phyloP scores from a whole-genome alignment of 2,113 vertebrate genomes.

The Lepisosteus osseus region DNA sequence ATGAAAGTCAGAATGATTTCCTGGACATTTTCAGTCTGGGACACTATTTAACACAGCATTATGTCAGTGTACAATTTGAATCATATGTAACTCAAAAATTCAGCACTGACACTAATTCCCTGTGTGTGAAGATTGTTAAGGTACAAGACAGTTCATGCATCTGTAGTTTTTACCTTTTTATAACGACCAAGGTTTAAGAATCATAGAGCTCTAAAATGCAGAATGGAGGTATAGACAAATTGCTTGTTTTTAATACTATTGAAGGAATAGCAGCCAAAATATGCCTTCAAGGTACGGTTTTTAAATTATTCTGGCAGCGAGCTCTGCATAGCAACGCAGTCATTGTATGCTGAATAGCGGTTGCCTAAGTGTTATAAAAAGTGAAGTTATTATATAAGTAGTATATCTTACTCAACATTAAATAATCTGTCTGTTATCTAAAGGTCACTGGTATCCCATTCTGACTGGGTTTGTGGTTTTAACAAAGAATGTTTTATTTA shows the following conservation, averaged over 20 bases:
- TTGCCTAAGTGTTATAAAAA: constrained; percentile 16
- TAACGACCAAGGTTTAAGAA: no score
- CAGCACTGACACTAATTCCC: background rate
- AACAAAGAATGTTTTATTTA: constrained; percentile 37
- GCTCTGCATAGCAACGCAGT: constrained; percentile 17
- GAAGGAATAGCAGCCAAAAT: background rate
- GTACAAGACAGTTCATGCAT: background rate
- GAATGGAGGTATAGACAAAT: background rate
- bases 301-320: constrained; percentile 19
- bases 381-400: constrained; percentile 8
- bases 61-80: background rate
- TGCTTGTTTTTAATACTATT: constrained; percentile 14
- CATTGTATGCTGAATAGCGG: constrained; percentile 12
- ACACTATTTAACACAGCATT: background rate
- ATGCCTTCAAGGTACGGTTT: constrained; percentile 30
- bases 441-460: constrained; percentile 23
- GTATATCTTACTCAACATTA: constrained; percentile 39
- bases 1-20: constrained; percentile 14
- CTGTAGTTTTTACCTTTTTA: no score
- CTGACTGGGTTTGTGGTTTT: constrained; percentile 10
- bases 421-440: constrained; percentile 33
- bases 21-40: background rate
- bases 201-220: background rate
- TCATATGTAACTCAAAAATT: background rate
- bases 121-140: background rate